Evolutionary conservation across 2,888 invertebrate genomes (phyloP).

Genomic region (Pandemis heparana): DNA sequence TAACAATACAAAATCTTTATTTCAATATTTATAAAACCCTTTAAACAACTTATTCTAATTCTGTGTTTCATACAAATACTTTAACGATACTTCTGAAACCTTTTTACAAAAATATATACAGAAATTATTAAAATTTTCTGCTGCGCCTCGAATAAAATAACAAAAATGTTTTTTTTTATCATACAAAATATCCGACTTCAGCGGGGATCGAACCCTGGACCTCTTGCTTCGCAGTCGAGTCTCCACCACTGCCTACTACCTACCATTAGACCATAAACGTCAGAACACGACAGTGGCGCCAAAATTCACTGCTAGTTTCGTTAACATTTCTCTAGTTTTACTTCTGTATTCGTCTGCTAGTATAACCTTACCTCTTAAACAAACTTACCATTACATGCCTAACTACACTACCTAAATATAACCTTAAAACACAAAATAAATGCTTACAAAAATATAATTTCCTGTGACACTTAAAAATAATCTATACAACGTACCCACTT

Average conservation of each 20-base stretch:
- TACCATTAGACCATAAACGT: no score
- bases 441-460: slow-evolving; percentile 4
- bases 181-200: no score
- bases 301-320: no score
- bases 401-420: no score
- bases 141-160: neutral
- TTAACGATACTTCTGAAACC: neutral
- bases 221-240: no score
- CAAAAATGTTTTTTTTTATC: neutral
- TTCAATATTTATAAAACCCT: slow-evolving; percentile 17
- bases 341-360: no score
- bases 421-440: neutral
- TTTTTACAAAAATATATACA: neutral
- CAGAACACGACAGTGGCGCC: no score
- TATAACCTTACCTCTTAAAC: no score
- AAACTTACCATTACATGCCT: neutral
- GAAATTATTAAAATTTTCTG: neutral
- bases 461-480: neutral
- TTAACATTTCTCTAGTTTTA: no score
- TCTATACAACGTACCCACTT: neutral
- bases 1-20: slow-evolving; percentile 16
- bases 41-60: slow-evolving; percentile 23
- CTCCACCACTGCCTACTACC: no score
- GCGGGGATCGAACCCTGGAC: no score
- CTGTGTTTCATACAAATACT: slow-evolving; percentile 17